Base-by-base conservation (phyloP, 2,113 vertebrate genomes). In the Dicrurus megarhynchus region DNA sequence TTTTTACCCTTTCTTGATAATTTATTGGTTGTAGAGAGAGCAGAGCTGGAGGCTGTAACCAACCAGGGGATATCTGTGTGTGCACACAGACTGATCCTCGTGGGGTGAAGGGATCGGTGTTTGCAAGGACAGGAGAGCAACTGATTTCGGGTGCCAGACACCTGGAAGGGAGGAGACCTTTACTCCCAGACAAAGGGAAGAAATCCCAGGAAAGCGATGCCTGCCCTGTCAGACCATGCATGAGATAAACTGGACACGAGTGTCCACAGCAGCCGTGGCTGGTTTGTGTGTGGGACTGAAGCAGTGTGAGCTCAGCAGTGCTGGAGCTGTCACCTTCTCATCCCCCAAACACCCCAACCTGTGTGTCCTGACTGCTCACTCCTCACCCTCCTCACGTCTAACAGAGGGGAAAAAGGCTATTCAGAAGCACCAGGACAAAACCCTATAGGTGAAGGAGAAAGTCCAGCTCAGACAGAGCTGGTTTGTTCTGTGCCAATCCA, bases 1-100 rank as follows among this genome's bases (percentile, higher is more conserved):
- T 49, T 95, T 73, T 77, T 50, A 85, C 61, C 23, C 30, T 35
- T 30, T 53, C 37, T 39, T 60, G 33, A 41, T 57, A 57, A 83
- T 73, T 82, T 76, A n/a, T 21, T 57, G 19, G 18, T 46, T 73
- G 60, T 17, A 49, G 21, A 74, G 52, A 67, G 26, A 65, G 41
- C 30, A 76, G 37, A 19, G 9, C 60, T 3, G 44, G 24, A n/a
- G 61, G 24, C 23, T 63, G 1, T 16, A 57, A n/a, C 9, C 52
- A 68, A 4, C 19, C 67, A 42, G 1, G 21, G 3, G n/a, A 8
- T 20, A 15, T 3, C 5, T 32, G 3, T 21, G 49, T 1, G 4
- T 57, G 73, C 42, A 81, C 35, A 63, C 11, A 18, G 10, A 5
- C 21, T 4, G 71, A 42, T 11, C 63, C 11, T 2, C 1, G 2